Evolutionary conservation across 1,140 invertebrate species (phyloP).

Genomic region (Scaptomyza graminum): DNA sequence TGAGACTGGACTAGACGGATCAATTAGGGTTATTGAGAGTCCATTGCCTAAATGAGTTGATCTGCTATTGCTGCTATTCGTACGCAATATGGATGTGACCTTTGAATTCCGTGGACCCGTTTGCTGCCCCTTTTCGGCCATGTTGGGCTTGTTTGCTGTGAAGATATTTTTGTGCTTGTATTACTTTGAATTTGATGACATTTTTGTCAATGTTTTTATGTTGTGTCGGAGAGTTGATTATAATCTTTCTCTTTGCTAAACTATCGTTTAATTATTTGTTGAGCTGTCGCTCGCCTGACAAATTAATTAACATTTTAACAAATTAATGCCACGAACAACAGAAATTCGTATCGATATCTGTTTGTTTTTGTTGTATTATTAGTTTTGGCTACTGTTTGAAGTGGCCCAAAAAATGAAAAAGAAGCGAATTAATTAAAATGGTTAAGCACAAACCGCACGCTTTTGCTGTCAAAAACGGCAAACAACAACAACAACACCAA

Average conservation of each 20-base stretch:
- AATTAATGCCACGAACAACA: conserved; percentile 55
- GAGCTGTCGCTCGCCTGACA: conserved; percentile 57
- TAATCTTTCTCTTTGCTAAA: too few relatives aligned
- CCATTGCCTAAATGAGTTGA: conserved; percentile 14
- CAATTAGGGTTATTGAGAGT: conserved; percentile 38
- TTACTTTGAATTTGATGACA: conserved; percentile 21
- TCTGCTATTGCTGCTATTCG: too few relatives aligned
- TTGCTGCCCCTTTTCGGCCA: conserved; percentile 21
- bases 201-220: conserved; percentile 40
- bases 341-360: conserved; percentile 52
- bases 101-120: not conserved
- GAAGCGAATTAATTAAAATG: conserved; percentile 67
- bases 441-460: conserved; percentile 59
- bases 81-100: conserved; percentile 38
- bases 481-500: conserved; percentile 41
- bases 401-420: conserved; percentile 4
- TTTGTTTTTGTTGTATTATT: conserved; percentile 7
- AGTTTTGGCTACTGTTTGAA: conserved; percentile 63
- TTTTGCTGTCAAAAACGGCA: conserved; percentile 61
- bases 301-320: conserved; percentile 76
- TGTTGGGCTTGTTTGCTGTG: not conserved
- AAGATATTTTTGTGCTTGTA: not conserved
- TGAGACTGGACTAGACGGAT: too few relatives aligned
- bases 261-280: conserved; percentile 9
- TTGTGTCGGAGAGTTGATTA: too few relatives aligned